Base-by-base conservation (phyloP, 2,888 invertebrate genomes). In the Campoplex nolae region DNA sequence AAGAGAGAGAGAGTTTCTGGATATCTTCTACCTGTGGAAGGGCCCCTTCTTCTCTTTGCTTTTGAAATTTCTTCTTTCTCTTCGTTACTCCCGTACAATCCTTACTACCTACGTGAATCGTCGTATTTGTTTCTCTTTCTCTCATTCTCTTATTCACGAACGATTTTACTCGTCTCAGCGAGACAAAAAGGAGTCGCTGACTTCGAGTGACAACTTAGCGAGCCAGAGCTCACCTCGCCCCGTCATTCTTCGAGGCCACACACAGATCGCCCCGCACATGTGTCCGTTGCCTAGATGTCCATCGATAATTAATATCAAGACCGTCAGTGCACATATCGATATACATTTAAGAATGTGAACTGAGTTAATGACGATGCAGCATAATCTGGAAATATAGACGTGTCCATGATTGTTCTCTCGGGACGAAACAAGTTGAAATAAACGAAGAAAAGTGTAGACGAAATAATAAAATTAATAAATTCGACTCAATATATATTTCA, bases 161-260 rank as follows among this genome's bases (percentile, higher is more conserved):
- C 75, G 51, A 77, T 58, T 87, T 88, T 84, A 78, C 88, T 83
- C 67, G 58, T 84, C 82, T 87, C 85, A 76, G 81, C 84, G 76
- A 73, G 89, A 89, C 89, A 93, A 93, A 94, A 93, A 93, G 91
- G 90, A 93, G 93, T 93, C 90, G 92, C 90, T 91, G 92, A 91
- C 90, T 91, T 89, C 92, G 92, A 93, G 93, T 94, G 94, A 93
- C 94, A 93, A 93, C 93, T 93, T 92, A 92, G 93, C 93, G 93
- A 93, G 93, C 93, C 92, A 88, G 90, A 90, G 92, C 92, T 93
- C 93, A 93, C 93, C 92, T 93, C 91, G 89, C 85, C 89, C 85
- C 89, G 89, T 91, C 88, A 91, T 85, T 88, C 89, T 71, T 51
- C 86, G 78, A 84, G 90, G 90, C 90, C 90, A 91, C 91, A 91